Percentiles rank a stretch among this genome's conserved stretches.
Conservation (phyloP, 1,140 invertebrate genomes). For the Elysia chlorotica region DNA sequence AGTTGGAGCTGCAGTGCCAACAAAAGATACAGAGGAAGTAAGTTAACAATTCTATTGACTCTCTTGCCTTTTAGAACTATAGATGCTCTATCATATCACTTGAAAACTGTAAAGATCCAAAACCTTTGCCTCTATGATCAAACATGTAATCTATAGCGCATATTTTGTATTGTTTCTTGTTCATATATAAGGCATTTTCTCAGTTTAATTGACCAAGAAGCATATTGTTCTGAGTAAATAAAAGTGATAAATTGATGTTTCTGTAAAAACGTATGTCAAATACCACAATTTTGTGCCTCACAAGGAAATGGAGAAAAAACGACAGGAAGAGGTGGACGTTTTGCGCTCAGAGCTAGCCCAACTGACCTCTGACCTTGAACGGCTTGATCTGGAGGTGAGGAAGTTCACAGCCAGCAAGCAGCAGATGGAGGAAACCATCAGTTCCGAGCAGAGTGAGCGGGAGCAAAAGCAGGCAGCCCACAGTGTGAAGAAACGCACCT, state of each 20-base stretch:
- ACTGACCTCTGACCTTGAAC: conserved; percentile 43
- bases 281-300: conserved; percentile 10
- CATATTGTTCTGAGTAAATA: too few species aligned
- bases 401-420: conserved; percentile 51
- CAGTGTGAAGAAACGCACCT: conserved; percentile 67
- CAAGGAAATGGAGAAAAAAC: conserved; percentile 56
- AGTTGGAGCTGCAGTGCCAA: conserved; percentile 35
- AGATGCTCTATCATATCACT: too few species aligned
- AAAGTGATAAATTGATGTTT: too few species aligned
- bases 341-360: conserved; percentile 51
- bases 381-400: conserved; percentile 47
- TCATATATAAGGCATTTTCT: too few species aligned
- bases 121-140: too few species aligned
- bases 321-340: conserved; percentile 53
- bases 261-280: too few species aligned
- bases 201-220: too few species aligned
- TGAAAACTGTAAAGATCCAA: too few species aligned
- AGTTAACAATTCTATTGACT: too few species aligned
- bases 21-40: conserved; percentile 55
- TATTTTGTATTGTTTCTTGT: too few species aligned
- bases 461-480: conserved; percentile 55
- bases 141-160: too few species aligned
- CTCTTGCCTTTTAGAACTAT: too few species aligned
- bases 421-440: conserved; percentile 55
- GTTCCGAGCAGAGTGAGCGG: conserved; percentile 31